These are phyloP conservation scores for Fringilla coelebs DNA, from an alignment of 2,797 vertebrate species.

Conservation along the genomic window DNA sequence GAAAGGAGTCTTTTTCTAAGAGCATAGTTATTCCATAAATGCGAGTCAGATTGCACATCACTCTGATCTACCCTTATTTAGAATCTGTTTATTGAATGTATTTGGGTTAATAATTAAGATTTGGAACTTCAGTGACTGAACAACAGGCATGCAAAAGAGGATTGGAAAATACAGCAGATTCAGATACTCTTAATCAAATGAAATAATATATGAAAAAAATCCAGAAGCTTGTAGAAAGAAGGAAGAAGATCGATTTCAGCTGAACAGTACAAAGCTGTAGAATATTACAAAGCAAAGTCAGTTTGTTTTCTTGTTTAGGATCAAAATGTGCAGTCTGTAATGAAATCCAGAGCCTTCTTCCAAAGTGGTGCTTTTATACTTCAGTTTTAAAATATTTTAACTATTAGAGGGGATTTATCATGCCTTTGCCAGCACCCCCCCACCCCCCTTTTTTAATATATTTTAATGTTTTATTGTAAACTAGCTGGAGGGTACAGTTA, in stretches of 20 bases:
- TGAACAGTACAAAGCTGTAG: constrained; percentile 39
- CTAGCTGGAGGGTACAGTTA: background rate
- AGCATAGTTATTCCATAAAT: constrained; percentile 69
- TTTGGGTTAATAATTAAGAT: constrained; percentile 72
- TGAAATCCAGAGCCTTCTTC: constrained; percentile 63
- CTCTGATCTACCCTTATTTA: constrained; percentile 70
- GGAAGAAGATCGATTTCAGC: constrained; percentile 32
- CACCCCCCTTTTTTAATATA: background rate
- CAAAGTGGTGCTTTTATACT: constrained; percentile 10
- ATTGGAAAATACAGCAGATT: constrained; percentile 49
- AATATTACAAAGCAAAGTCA: constrained; percentile 49
- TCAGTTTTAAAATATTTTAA: constrained; percentile 50
- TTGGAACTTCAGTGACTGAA: constrained; percentile 67
- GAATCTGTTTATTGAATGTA: constrained; percentile 70
- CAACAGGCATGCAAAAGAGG: constrained; percentile 57
- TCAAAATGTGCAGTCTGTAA: constrained; percentile 62
- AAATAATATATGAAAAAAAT: constrained; percentile 21
- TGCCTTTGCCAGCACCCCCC: fast-evolving
- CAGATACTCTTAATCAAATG: constrained; percentile 24
- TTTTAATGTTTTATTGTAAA: constrained; percentile 39
- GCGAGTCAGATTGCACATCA: constrained; percentile 64
- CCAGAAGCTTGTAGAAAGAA: constrained; percentile 42
- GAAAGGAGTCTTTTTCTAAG: constrained; percentile 65
- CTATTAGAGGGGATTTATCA: constrained; percentile 2
- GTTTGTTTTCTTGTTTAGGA: constrained; percentile 53